Percentiles rank a stretch among this genome's conserved stretches.
Conservation (phyloP, 2,113 vertebrate genomes). For the Peromyscus leucopus region DNA sequence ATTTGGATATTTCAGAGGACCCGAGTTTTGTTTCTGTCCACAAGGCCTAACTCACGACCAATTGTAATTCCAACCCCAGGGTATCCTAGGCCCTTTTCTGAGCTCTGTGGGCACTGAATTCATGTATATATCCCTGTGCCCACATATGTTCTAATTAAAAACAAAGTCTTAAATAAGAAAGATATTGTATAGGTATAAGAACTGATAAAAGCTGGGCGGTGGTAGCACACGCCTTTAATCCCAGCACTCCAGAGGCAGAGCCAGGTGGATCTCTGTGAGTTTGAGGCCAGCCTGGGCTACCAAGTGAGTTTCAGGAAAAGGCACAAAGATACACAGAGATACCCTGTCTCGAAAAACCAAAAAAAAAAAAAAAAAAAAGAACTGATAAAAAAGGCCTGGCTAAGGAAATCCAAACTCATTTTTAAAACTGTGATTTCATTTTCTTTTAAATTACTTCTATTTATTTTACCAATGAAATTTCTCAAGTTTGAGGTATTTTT, state of each 20-base stretch:
- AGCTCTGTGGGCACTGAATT: not conserved
- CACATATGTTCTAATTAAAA: not conserved
- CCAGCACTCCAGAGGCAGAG: too few relatives aligned
- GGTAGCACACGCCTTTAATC: too few relatives aligned
- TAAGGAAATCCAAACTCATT: not conserved
- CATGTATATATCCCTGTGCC: not conserved
- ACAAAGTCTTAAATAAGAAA: not conserved
- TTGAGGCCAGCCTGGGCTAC: too few relatives aligned
- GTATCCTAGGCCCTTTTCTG: not conserved
- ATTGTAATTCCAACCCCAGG: not conserved
- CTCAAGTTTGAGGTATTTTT: not conserved
- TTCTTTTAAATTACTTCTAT: not conserved
- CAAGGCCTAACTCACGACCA: not conserved
- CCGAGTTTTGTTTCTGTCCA: too few relatives aligned
- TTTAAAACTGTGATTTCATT: not conserved
- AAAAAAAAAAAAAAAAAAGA: too few relatives aligned
- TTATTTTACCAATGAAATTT: not conserved
- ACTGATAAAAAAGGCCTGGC: not conserved
- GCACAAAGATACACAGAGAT: too few relatives aligned
- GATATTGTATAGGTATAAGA: not conserved
- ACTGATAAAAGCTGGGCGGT: not conserved
- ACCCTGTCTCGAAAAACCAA: too few relatives aligned
- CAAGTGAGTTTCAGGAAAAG: too few relatives aligned
- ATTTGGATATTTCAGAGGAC: too few relatives aligned
- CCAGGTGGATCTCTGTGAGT: too few relatives aligned